Evolutionary conservation across 2,797 vertebrate species (phyloP), one percentile per base, ranked within the genome.

Genomic region (Loris lydekkerianus): DNA sequence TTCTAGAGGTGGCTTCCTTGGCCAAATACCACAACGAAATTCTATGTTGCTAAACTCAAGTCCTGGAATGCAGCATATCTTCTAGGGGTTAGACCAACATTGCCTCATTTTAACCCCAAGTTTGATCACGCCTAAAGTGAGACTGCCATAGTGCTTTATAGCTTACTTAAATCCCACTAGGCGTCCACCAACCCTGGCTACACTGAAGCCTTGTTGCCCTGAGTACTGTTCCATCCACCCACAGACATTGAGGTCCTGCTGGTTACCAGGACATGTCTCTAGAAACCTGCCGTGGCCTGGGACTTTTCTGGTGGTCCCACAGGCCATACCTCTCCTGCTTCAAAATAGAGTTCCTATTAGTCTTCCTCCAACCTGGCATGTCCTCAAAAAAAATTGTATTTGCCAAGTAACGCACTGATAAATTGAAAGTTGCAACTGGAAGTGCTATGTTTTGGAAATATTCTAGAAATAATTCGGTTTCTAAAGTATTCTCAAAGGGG

Each of bases 151-250:
- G 31, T 75, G 29, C 29, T 86, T 61, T 58, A n/a, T 31, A 2
- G n/a, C 27, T 73, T 76, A 31, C 49, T 31, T 56, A n/a, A 49
- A 69, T 25, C 10, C 78, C 3, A 3, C 0, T 27, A 8, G 10
- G 34, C 43, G 21, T 46, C 58, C 29, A 0, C 27, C n/a, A 21
- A 46, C 60, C 1, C 25, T 43, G 13, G 20, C 60, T 46, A 21
- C 20, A 34, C 61, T 1, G 4, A 20, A 15, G 46, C 58, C 8
- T 1, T 7, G 2, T 3, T 23, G 31, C 5, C 23, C 25, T 23
- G 3, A 25, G 9, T 37, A 3, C n/a, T 37, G 20, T 15, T 83
- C 25, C 1, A 0, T 0, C 8, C 13, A 21, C 46, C 21, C 13
- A 0, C 0, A 58, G 82, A 46, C 73, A 9, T 10, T 9, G 3